These are phyloP conservation scores for Sebastiscus albofasciatus DNA, from an alignment of 2,797 vertebrate species.

Conservation along the genomic window DNA sequence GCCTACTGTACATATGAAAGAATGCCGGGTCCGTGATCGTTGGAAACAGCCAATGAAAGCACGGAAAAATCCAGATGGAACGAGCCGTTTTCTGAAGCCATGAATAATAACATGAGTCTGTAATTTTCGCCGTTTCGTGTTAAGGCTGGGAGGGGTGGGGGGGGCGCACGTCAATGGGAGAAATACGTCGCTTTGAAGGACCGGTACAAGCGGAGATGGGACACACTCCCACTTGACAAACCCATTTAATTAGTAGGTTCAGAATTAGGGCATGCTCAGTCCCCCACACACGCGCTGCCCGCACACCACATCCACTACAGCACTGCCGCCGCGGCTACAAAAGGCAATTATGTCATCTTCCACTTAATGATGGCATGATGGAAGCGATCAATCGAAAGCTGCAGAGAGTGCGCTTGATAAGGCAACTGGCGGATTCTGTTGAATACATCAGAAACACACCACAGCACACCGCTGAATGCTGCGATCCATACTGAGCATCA, in stretches of 20 bases:
- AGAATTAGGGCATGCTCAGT: constrained; percentile 50
- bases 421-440: constrained; percentile 61
- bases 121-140: constrained; percentile 46
- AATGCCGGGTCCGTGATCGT: neutral
- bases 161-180: neutral
- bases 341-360: constrained; percentile 73
- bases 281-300: constrained; percentile 2
- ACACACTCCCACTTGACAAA: constrained; percentile 56
- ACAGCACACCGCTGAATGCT: constrained; percentile 32
- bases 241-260: constrained; percentile 70
- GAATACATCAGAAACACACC: constrained; percentile 63
- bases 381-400: constrained; percentile 66
- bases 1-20: constrained; percentile 59
- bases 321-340: constrained; percentile 38
- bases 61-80: constrained; percentile 35
- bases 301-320: constrained; percentile 33
- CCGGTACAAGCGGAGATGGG: constrained; percentile 15
- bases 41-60: constrained; percentile 38
- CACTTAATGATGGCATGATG: constrained; percentile 69
- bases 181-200: constrained; percentile 45
- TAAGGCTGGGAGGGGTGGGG: neutral
- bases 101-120: constrained; percentile 52
- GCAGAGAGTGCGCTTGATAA: constrained; percentile 55
- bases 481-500: constrained; percentile 64
- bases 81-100: constrained; percentile 23